These are phyloP conservation scores for Laspeyria flexula DNA, from an alignment of 2,888 invertebrate species.

Conservation along the genomic window DNA sequence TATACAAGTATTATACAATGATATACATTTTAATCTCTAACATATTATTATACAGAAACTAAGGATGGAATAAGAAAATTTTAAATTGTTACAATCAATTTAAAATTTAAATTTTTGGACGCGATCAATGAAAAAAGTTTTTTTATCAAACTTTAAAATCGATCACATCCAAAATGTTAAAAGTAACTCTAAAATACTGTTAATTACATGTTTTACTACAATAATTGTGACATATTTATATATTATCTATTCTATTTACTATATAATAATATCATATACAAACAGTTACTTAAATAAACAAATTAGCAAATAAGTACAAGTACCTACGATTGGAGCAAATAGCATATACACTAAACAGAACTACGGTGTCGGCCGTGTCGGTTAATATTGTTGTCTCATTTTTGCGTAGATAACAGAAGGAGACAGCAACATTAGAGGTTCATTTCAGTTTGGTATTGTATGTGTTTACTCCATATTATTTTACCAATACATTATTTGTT, in stretches of 20 bases:
- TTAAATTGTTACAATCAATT: slow-evolving; percentile 44
- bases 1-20: slow-evolving; percentile 56
- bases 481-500: too few relatives aligned
- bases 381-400: background rate
- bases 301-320: too few relatives aligned
- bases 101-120: slow-evolving; percentile 61
- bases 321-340: background rate
- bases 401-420: background rate
- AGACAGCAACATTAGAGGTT: background rate
- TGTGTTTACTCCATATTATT: too few relatives aligned
- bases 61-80: slow-evolving; percentile 25
- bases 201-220: slow-evolving; percentile 34
- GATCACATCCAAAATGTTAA: slow-evolving; percentile 79
- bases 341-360: background rate
- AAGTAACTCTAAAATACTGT: slow-evolving; percentile 43
- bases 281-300: background rate
- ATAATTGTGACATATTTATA: slow-evolving; percentile 33
- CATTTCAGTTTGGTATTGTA: background rate
- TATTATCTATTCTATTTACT: background rate
- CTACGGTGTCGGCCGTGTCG: too few relatives aligned
- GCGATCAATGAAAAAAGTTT: slow-evolving; percentile 68
- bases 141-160: slow-evolving; percentile 53
- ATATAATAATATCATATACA: slow-evolving; percentile 9
- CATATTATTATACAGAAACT: slow-evolving; percentile 33
- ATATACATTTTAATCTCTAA: slow-evolving; percentile 56